Evolutionary conservation across 53 echinoderm and acorn worm species (phyloP), one percentile per base, ranked within the genome.

Genomic region (Astropecten irregularis): DNA sequence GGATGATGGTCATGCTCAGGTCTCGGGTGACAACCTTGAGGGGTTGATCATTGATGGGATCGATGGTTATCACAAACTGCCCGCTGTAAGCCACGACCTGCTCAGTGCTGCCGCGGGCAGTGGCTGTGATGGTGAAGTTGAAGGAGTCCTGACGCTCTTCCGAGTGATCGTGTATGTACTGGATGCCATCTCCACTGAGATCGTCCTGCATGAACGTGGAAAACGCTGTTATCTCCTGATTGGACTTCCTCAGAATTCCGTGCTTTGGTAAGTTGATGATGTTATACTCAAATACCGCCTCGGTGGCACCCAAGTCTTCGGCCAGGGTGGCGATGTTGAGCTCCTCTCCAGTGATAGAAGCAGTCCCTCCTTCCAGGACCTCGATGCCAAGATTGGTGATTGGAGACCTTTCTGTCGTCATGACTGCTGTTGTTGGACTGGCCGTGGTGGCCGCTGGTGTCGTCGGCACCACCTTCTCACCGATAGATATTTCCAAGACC

Each of bases 21-120:
- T 88, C 82, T 27, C 86, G 53, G 15, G 99, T 99, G 66, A 95
- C 69, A 30, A 99, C 69, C 26, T 56, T 72, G 83, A 99, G 92
- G 4, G 62, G 79, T 34, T 92, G 92, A 83, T 99, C 99, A 68
- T 99, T 99, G 38, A 99, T 84, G 34, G 99, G 99, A 60, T 84
- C 59, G 16, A 99, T 66, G 11, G 50, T 49, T 15, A 99, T 86
- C 32, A 71, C 50, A 28, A 95, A 92, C 47, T 81, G 68, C 19
- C 87, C 89, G 22, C 67, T 49, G 74, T 82, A 77, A 3, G 66
- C 49, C 2, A 71, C 51, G 11, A 82, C 71, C 53, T 67, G 70
- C 22, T 82, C 86, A 18, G 88, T 28, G 15, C 76, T 69, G 16
- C 77, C 92, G 13, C 29, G 71, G 28, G 82, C 74, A 25, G 73